Base-by-base conservation (phyloP, 2,888 invertebrate genomes). In the Argyresthia albistria region DNA sequence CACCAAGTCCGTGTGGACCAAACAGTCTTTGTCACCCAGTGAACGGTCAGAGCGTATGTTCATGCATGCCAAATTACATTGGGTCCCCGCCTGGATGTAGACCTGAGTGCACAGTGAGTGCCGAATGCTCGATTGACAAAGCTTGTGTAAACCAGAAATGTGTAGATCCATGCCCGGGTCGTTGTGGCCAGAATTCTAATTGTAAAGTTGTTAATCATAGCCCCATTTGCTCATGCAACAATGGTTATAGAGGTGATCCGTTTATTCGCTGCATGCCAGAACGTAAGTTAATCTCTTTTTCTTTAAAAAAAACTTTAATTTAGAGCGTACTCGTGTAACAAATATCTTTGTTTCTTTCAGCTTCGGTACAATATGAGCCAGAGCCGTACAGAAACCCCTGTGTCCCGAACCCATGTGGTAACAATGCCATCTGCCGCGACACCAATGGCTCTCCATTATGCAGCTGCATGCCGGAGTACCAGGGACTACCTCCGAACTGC, bases 61-160 rank as follows among this genome's bases (percentile, higher is more conserved):
- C 93, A 16, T 95, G 95, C 67, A 78, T 92, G 65, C 89, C 91
- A 8, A 89, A 90, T 57, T 94, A 92, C 63, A 80, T 91, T 35
- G 95, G 95, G 14, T 90, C 91, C 63, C 95, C 95, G 14, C 93
- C 92, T 55, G 91, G 91, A 11, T 95, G 94, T 69, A 88, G 94
- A 60, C 95, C 94, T 9, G 94, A 94, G 76, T 95, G 95, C 70
- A 91, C 92, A 35, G 88, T 92, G 36, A 95, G 93, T 64, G 91
- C 93, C 0, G 95, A 95, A 73, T 96, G 96, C 71, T 69, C 91
- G 1, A 80, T 87, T 14, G 90, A 92, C 59, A 91, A 90, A 66
- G 93, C 95, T 3, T 96, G 96, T 65, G 80, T 93, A 10, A 91
- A 92, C 65, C 91, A 92, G 60, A 94, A 93, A 78, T 96, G 96